Conservation (phyloP, 2,888 invertebrate species). For the Lamellibrachia satsuma region DNA sequence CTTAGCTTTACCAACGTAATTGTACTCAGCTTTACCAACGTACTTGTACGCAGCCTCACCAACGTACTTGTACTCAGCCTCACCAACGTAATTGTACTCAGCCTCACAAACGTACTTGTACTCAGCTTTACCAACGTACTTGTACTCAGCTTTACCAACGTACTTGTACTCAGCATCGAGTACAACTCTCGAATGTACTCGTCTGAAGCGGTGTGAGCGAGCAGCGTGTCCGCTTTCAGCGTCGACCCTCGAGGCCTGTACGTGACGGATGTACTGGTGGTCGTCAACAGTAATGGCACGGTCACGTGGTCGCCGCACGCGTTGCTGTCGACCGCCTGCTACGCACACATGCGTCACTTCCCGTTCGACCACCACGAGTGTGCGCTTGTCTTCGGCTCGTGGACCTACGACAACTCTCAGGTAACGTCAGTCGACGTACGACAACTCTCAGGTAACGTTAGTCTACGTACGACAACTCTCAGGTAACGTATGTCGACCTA, state of each 20-base stretch:
- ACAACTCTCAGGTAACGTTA: neutral
- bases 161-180: neutral
- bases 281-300: slow-evolving; percentile 28
- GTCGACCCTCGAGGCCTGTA: slow-evolving; percentile 28
- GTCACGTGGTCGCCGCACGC: slow-evolving; percentile 34
- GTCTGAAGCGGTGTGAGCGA: neutral
- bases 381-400: slow-evolving; percentile 33
- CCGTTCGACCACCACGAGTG: slow-evolving; percentile 37
- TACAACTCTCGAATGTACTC: neutral
- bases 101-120: no score
- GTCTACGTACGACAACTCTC: no score
- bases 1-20: neutral
- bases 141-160: neutral
- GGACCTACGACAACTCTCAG: slow-evolving; percentile 34
- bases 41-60: no score
- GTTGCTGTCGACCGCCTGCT: slow-evolving; percentile 29
- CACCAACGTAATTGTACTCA: no score
- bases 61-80: no score
- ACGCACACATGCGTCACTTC: slow-evolving; percentile 31
- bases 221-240: slow-evolving; percentile 22
- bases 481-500: no score
- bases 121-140: no score
- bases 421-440: neutral
- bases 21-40: neutral
- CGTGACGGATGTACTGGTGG: slow-evolving; percentile 30